Conservation (phyloP, 2,888 invertebrate genomes). For the Patella caerulea region DNA sequence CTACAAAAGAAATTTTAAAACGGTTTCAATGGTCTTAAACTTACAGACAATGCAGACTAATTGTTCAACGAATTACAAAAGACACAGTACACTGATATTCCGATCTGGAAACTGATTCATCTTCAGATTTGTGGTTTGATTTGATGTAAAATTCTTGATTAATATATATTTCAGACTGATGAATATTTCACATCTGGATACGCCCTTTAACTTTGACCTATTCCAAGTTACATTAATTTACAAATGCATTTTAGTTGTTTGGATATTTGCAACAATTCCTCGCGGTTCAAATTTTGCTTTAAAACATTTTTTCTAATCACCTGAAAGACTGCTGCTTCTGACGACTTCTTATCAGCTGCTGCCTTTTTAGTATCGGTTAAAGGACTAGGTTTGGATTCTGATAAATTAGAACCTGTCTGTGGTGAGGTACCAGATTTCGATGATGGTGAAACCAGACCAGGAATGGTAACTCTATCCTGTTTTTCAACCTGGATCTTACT, state of each 20-base stretch:
- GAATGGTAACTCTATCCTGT: conserved; percentile 73
- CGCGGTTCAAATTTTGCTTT: conserved; percentile 14
- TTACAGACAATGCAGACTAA: too few relatives aligned
- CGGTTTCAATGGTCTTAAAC: too few relatives aligned
- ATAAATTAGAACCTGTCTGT: conserved; percentile 25
- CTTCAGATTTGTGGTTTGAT: too few relatives aligned
- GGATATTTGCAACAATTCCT: not conserved
- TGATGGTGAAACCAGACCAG: conserved; percentile 45
- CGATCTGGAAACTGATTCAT: too few relatives aligned
- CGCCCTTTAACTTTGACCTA: too few relatives aligned
- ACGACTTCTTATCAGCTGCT: not conserved
- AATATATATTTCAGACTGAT: too few relatives aligned
- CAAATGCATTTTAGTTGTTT: too few relatives aligned
- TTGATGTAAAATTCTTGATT: too few relatives aligned
- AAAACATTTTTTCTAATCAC: not conserved
- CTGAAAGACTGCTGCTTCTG: not conserved
- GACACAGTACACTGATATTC: too few relatives aligned
- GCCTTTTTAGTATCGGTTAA: not conserved
- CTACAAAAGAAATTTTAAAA: conserved; percentile 25
- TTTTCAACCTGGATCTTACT: conserved; percentile 87
- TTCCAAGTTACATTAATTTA: too few relatives aligned
- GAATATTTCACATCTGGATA: too few relatives aligned
- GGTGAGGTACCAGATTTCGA: conserved; percentile 44
- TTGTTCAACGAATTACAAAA: too few relatives aligned
- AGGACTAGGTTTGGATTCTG: conserved; percentile 20